A percentile compares a stretch with the other conserved stretches of the same genome.
These are phyloP conservation scores for Platycercus adscitus DNA, from an alignment of 2,113 vertebrate genomes.

Conservation along the genomic window DNA sequence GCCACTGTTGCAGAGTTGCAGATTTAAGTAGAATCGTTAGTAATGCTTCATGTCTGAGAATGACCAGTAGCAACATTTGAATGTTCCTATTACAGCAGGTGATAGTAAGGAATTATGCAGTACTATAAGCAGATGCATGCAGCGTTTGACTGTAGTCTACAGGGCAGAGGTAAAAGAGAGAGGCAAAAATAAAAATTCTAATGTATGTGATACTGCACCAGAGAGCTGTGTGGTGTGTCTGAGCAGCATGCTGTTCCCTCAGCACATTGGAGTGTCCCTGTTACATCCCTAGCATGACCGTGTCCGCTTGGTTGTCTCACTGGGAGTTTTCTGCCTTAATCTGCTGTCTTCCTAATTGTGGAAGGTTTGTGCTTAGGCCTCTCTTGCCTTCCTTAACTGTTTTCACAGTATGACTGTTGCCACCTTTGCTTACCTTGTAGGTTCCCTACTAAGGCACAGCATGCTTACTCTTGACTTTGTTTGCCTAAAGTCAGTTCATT, in stretches of 20 bases:
- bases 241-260: not conserved
- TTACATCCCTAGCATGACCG: rapidly evolving
- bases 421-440: not conserved
- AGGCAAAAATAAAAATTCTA: not conserved
- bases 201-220: not conserved
- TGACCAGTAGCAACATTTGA: not conserved
- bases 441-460: not conserved
- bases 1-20: not conserved
- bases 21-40: not conserved
- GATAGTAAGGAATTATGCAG: rapidly evolving
- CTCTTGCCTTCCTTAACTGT: not conserved
- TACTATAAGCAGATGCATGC: not conserved
- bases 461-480: not conserved
- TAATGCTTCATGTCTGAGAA: not conserved
- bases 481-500: not conserved
- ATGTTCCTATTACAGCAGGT: not conserved
- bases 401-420: not conserved
- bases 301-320: not conserved
- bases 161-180: not conserved
- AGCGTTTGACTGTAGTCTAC: not conserved
- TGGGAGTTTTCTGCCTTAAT: not conserved
- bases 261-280: not conserved
- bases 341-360: not conserved
- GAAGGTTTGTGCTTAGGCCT: not conserved
- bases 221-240: rapidly evolving